These are phyloP conservation scores for Pitangus sulphuratus DNA, from an alignment of 2,797 vertebrate species.

Conservation along the genomic window DNA sequence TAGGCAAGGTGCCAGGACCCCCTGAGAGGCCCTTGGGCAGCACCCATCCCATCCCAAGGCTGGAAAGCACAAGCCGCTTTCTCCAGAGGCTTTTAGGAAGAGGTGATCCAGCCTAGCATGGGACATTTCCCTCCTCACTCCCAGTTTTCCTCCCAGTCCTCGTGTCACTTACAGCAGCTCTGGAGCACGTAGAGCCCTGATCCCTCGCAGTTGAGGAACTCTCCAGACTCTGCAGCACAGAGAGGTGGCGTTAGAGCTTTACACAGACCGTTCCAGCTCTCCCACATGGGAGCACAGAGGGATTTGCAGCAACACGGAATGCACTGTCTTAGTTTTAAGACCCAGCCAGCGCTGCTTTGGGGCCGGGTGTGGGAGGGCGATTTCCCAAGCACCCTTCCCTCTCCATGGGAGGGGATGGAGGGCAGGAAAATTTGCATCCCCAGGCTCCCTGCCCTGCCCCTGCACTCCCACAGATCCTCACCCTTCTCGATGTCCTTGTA, in stretches of 20 bases:
- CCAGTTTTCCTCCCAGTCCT: neutral
- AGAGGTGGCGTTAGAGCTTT: neutral
- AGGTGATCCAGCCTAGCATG: neutral
- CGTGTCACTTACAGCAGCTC: conserved; percentile 92
- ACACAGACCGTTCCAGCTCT: fast-evolving
- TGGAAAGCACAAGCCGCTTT: neutral
- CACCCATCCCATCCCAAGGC: neutral
- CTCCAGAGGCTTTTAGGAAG: neutral
- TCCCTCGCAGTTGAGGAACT: conserved; percentile 97
- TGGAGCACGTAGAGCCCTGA: conserved; percentile 96
- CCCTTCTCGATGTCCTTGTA: conserved; percentile 99
- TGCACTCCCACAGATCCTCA: conserved; percentile 54
- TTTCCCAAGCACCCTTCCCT: neutral
- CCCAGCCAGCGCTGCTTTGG: neutral
- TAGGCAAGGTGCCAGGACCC: neutral
- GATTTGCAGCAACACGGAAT: fast-evolving
- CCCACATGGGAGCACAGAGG: fast-evolving
- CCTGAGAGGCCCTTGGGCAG: neutral
- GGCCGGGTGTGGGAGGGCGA: fast-evolving
- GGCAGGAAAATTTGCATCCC: neutral
- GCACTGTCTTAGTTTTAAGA: too few species aligned
- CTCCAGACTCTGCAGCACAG: conserved; percentile 87
- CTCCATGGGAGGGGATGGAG: neutral
- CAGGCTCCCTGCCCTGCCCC: neutral
- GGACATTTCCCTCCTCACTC: neutral